Evolutionary conservation across 2,113 vertebrate genomes (phyloP).

Genomic region (Arenaria interpres): DNA sequence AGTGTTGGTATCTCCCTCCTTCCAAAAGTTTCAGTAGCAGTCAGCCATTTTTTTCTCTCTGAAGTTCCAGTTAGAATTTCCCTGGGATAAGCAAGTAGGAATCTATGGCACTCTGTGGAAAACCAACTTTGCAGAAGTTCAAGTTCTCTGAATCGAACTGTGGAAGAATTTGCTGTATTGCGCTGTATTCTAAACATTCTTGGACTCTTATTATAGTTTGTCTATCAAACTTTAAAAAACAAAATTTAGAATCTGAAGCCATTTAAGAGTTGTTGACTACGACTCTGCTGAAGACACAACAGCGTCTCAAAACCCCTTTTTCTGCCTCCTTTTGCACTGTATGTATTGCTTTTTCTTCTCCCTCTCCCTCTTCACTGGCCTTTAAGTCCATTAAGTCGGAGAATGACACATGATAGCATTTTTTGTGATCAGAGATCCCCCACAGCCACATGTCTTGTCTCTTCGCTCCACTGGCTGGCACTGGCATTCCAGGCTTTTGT

Average conservation of each 20-base stretch:
- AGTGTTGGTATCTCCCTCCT: not conserved
- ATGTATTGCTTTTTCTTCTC: not conserved
- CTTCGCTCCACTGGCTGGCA: not conserved
- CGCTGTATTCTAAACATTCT: not conserved
- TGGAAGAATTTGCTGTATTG: not conserved
- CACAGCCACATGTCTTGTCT: not conserved
- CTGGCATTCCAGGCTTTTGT: not conserved
- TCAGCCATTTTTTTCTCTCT: not conserved
- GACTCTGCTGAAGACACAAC: not conserved
- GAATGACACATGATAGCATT: not conserved
- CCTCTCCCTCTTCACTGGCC: not conserved
- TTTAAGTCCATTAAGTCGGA: not conserved
- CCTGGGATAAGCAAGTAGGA: not conserved
- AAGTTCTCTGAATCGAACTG: not conserved
- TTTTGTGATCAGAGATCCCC: not conserved
- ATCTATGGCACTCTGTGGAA: not conserved
- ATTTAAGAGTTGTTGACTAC: not conserved
- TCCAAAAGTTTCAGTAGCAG: not conserved
- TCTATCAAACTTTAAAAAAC: not conserved
- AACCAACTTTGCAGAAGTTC: not conserved
- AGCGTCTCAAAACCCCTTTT: not conserved
- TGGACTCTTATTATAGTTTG: not conserved
- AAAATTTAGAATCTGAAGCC: not conserved
- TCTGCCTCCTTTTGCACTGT: not conserved
- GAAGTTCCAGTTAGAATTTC: not conserved